Conservation (phyloP, 2,888 invertebrate species). For the Archips xylosteana region DNA sequence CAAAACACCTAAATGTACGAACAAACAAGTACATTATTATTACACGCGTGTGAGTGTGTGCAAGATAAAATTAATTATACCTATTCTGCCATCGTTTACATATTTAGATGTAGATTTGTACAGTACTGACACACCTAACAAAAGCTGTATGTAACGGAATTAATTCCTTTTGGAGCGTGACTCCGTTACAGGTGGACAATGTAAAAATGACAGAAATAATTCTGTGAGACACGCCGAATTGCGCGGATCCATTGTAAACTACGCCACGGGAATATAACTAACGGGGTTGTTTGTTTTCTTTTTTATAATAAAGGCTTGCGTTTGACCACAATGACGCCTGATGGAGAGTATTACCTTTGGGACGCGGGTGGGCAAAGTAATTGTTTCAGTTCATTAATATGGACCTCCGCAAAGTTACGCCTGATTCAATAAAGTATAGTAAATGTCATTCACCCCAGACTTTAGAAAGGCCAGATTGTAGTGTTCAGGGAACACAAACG, state of each 20-base stretch:
- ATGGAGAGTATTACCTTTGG: too few relatives aligned
- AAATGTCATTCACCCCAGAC: too few relatives aligned
- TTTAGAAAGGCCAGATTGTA: too few relatives aligned
- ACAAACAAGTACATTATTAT: not conserved
- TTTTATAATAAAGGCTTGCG: too few relatives aligned
- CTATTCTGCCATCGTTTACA: not conserved
- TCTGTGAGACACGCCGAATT: slow-evolving; percentile 79
- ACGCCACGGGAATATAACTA: slow-evolving; percentile 40
- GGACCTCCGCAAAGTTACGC: too few relatives aligned
- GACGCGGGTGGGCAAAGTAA: too few relatives aligned
- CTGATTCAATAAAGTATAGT: too few relatives aligned
- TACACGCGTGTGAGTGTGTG: not conserved
- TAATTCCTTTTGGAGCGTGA: slow-evolving; percentile 85
- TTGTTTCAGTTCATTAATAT: too few relatives aligned
- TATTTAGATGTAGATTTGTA: slow-evolving; percentile 33
- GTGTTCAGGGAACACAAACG: too few relatives aligned
- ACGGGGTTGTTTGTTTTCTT: not conserved
- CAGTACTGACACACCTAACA: slow-evolving; percentile 54
- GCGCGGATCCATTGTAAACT: slow-evolving; percentile 54
- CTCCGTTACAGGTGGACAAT: slow-evolving; percentile 79
- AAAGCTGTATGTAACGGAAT: slow-evolving; percentile 68
- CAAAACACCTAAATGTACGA: not conserved
- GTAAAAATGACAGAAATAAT: slow-evolving; percentile 83
- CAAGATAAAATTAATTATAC: slow-evolving; percentile 15
- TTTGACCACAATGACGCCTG: too few relatives aligned